Percentiles rank a stretch among this genome's conserved stretches.
phyloP scores from a whole-genome alignment of 2,888 invertebrate species.

The Eristalis pertinax region DNA sequence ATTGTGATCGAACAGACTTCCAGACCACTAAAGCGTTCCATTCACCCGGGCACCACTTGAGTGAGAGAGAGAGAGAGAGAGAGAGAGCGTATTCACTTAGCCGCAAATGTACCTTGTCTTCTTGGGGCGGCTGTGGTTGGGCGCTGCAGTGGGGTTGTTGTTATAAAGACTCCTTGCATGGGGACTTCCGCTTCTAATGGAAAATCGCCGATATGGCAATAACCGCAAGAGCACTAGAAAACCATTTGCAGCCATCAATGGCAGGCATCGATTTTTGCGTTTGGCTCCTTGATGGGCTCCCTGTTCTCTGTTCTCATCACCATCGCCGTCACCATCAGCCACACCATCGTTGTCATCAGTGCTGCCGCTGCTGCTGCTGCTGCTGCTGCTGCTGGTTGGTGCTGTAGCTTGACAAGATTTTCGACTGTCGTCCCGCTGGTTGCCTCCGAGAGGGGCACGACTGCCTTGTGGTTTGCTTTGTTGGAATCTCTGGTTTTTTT shows the following conservation, averaged over 20 bases:
- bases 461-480: conserved; percentile 15
- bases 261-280: conserved; percentile 65
- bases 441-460: background rate
- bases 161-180: conserved; percentile 24
- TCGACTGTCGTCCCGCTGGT: background rate
- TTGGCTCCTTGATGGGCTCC: conserved; percentile 48
- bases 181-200: conserved; percentile 33
- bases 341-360: conserved; percentile 8
- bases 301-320: conserved; percentile 1
- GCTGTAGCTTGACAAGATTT: background rate
- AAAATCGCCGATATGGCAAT: conserved; percentile 62
- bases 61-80: too few species aligned
- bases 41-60: conserved; percentile 32
- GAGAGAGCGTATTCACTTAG: conserved; percentile 10
- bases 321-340: conserved; percentile 12
- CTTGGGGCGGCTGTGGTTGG: conserved; percentile 2
- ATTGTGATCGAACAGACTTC: conserved; percentile 21
- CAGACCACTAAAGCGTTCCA: conserved; percentile 41
- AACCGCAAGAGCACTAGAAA: conserved; percentile 66
- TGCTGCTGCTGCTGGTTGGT: background rate
- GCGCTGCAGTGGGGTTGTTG: conserved; percentile 28
- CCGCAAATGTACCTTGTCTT: conserved; percentile 18
- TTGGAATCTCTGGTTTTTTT: background rate
- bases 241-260: conserved; percentile 59
- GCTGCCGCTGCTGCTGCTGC: too few species aligned